Percentiles rank a stretch among this genome's conserved stretches.
Conservation (phyloP, 2,888 invertebrate genomes). For the Polylopha cassiicola region DNA sequence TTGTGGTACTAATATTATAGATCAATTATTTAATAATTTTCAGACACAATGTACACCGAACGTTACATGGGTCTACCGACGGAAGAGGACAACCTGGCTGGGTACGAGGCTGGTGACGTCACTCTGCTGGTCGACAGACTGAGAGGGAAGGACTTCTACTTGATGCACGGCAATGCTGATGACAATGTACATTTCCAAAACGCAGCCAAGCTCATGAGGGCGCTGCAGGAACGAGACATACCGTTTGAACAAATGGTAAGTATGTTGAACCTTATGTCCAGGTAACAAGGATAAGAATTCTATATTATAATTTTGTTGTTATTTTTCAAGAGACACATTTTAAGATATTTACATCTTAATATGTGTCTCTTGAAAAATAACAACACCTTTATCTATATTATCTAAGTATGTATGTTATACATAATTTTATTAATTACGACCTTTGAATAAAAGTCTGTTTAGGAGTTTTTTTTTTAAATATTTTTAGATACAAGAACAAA, state of each 20-base stretch:
- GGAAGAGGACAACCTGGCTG: conserved; percentile 81
- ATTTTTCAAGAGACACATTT: too few species aligned
- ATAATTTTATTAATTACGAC: too few species aligned
- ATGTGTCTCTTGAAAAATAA: too few species aligned
- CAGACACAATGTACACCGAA: conserved; percentile 96
- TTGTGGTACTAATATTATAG: too few species aligned
- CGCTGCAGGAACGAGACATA: conserved; percentile 84
- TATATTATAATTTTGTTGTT: too few species aligned
- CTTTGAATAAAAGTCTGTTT: too few species aligned
- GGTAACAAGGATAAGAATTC: too few species aligned
- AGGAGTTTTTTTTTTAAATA: too few species aligned
- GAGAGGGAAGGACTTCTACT: conserved; percentile 82
- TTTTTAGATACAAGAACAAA: too few species aligned
- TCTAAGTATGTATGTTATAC: too few species aligned
- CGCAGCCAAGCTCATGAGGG: conserved; percentile 85
- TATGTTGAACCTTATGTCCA: not conserved
- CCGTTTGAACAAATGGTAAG: conserved; percentile 89
- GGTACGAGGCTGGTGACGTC: conserved; percentile 86
- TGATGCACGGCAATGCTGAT: conserved; percentile 94
- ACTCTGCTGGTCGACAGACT: conserved; percentile 82
- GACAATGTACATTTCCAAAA: conserved; percentile 95
- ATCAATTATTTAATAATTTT: conserved; percentile 19
- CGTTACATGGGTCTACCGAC: conserved; percentile 93
- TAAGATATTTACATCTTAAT: too few species aligned
- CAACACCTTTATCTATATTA: too few species aligned